Evolutionary conservation across 2,888 invertebrate species (phyloP), one percentile per base, ranked within the genome.

Genomic region (Thereva nobilitata): DNA sequence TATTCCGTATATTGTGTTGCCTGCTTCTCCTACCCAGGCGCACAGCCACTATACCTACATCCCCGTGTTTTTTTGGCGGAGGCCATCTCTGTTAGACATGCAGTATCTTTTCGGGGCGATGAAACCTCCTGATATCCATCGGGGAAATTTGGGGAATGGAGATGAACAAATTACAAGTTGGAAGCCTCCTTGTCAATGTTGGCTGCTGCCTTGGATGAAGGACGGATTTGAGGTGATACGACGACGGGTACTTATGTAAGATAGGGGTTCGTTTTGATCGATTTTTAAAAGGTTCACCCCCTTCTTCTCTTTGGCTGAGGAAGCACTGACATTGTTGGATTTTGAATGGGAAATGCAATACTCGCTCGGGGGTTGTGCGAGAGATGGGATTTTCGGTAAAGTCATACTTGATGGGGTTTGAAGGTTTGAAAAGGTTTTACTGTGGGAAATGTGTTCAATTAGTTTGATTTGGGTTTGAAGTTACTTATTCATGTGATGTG

Each of bases 121-220:
- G 59, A 59, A 59, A 59, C 38, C 59, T 59, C 49, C 49, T 59
- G 59, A 59, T 59, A 59, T 47, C 59, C 59, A 41, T 59, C 47
- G 47, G 59, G 59, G 37, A 23, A 59, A 47, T 47, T 59, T 47
- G 7, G 44, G 47, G 59, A 59, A 59, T 47, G 59, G 59, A 47
- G 35, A 10, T 23, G 47, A 47, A 59, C 59, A 59, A 59, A 59
- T 59, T 59, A 59, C 49, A 59, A 59, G 38, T 59, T 59, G 47
- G 49, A 38, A 45, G 7, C 37, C 34, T 47, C 59, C 23, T 47
- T 49, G 59, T 59, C 59, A 59, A 59, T 59, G 47, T 59, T 49
- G 47, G 23, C 10, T 38, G 10, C 7, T 35, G 37, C 10, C 10
- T 9, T 5, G 6, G n/a, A 12, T 10, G n/a, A 57, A 8, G n/a